These are phyloP conservation scores for Autographa pulchrina DNA, from an alignment of 2,888 invertebrate species.

Conservation along the genomic window DNA sequence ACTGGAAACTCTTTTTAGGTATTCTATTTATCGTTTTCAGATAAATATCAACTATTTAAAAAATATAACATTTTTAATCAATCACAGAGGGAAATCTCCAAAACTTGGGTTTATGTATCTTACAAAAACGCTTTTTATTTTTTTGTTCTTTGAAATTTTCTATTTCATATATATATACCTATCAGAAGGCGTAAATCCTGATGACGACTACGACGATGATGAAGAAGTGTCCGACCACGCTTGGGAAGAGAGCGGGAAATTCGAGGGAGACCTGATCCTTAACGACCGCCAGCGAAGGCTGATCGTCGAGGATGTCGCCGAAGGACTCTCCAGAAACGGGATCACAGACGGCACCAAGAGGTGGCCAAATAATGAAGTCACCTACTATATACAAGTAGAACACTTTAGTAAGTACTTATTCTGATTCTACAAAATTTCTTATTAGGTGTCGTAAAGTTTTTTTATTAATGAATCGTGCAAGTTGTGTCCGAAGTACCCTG, in stretches of 20 bases:
- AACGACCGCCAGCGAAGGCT: slow-evolving; percentile 83
- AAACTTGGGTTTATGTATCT: too few relatives aligned
- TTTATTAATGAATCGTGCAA: not conserved
- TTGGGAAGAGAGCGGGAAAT: slow-evolving; percentile 87
- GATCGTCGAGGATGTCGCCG: slow-evolving; percentile 81
- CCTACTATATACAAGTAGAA: slow-evolving; percentile 83
- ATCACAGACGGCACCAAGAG: slow-evolving; percentile 81
- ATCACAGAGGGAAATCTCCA: too few relatives aligned
- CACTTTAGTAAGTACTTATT: slow-evolving; percentile 82
- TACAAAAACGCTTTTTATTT: too few relatives aligned
- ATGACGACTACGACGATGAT: slow-evolving; percentile 76
- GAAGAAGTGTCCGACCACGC: slow-evolving; percentile 79
- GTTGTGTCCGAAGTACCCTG: not conserved
- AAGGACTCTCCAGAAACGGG: slow-evolving; percentile 84
- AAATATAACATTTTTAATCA: too few relatives aligned
- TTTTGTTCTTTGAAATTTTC: not conserved
- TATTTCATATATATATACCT: slow-evolving; percentile 20
- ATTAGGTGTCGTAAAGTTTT: not conserved
- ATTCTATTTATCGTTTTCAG: too few relatives aligned
- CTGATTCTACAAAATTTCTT: not conserved
- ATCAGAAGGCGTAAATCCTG: slow-evolving; percentile 73
- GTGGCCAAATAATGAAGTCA: slow-evolving; percentile 85
- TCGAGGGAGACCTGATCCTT: slow-evolving; percentile 87
- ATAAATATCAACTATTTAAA: too few relatives aligned
- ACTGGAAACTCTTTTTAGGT: too few relatives aligned